Conservation (phyloP, 2,888 invertebrate genomes). For the Myopa testacea region DNA sequence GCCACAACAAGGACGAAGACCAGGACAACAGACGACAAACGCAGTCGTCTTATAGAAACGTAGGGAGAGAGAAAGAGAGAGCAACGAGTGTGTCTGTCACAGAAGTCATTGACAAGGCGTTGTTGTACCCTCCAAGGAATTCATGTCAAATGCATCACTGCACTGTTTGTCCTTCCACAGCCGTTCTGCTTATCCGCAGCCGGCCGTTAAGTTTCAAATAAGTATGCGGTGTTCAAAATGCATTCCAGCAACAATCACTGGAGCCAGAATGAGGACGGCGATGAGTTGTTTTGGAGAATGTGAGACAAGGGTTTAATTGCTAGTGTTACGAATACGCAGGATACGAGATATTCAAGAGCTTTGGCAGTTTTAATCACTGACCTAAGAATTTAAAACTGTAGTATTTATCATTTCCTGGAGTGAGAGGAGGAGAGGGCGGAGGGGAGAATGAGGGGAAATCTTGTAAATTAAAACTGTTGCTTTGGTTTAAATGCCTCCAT, state of each 20-base stretch:
- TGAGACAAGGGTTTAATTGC: background rate
- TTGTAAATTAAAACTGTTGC: too few species aligned
- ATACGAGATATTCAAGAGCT: too few species aligned
- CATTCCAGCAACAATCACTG: background rate
- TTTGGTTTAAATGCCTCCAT: too few species aligned
- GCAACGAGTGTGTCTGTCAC: background rate
- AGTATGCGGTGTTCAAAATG: background rate
- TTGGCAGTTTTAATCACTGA: too few species aligned
- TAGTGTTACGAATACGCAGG: too few species aligned
- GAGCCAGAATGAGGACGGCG: background rate
- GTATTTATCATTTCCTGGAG: too few species aligned
- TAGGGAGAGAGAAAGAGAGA: background rate
- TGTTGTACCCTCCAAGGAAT: background rate
- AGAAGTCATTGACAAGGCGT: background rate
- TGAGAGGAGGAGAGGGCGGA: too few species aligned
- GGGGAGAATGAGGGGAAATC: too few species aligned
- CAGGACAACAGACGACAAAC: background rate
- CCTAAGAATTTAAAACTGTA: too few species aligned
- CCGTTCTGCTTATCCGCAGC: background rate
- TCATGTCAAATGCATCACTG: constrained; percentile 1
- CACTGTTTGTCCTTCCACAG: background rate
- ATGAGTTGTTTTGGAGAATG: background rate
- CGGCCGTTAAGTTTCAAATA: background rate
- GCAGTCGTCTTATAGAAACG: background rate
- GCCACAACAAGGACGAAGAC: background rate